Conservation (phyloP, 2,888 invertebrate genomes). For the Perizoma affinitatum region DNA sequence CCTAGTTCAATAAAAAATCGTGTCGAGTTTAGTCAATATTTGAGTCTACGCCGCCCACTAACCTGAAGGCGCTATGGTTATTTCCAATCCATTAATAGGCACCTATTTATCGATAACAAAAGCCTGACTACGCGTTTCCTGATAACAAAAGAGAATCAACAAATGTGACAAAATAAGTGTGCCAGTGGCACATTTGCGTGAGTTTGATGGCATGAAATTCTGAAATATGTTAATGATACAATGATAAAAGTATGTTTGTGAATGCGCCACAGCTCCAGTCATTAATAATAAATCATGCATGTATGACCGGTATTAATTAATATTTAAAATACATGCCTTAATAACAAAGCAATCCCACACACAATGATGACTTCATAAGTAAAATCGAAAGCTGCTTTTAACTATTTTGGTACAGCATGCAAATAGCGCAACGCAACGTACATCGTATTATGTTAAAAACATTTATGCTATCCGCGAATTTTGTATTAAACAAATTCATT, state of each 20-base stretch:
- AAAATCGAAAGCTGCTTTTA: constrained; percentile 68
- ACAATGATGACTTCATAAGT: constrained; percentile 69
- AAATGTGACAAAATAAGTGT: constrained; percentile 5
- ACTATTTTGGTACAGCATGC: constrained; percentile 38
- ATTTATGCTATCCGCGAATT: no score
- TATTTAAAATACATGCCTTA: constrained; percentile 41
- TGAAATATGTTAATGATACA: constrained; percentile 6
- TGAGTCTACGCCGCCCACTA: constrained; percentile 35
- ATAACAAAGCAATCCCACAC: constrained; percentile 51
- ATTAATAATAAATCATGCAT: constrained; percentile 2
- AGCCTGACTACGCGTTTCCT: constrained; percentile 23
- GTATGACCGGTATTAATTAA: constrained; percentile 9
- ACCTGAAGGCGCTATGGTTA: constrained; percentile 42
- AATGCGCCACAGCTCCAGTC: constrained; percentile 1
- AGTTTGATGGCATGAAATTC: constrained; percentile 15
- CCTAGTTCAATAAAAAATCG: constrained; percentile 10
- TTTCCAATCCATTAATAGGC: constrained; percentile 35
- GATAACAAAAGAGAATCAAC: constrained; percentile 5
- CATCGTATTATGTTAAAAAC: constrained; percentile 18
- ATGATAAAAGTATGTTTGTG: neutral
- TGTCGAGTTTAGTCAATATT: constrained; percentile 25
- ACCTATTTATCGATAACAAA: constrained; percentile 38
- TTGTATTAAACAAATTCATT: no score
- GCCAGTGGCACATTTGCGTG: constrained; percentile 13
- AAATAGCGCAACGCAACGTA: constrained; percentile 33